Evolutionary conservation across 2,888 invertebrate species (phyloP).

Genomic region (Pegoplata infirma): DNA sequence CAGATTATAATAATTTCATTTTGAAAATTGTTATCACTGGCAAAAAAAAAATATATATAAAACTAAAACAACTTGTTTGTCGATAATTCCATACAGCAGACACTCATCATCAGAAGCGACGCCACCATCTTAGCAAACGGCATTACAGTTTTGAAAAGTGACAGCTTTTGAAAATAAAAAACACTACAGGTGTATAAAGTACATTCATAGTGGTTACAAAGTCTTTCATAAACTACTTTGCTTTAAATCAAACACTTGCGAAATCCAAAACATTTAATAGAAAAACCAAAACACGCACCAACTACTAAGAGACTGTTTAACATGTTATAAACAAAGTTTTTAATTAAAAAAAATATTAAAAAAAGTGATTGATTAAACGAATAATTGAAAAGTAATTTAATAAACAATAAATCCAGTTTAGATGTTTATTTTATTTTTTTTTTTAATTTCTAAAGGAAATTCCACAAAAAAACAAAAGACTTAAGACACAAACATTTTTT

Average conservation of each 20-base stretch:
- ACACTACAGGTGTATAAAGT: not conserved
- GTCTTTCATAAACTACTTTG: not conserved
- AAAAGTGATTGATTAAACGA: too few relatives aligned
- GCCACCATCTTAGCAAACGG: slow-evolving; percentile 17
- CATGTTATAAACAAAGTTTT: not conserved
- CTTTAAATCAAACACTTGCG: not conserved
- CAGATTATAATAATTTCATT: slow-evolving; percentile 53
- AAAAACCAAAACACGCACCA: not conserved
- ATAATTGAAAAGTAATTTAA: not conserved
- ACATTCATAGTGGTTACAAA: not conserved
- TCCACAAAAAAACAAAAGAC: not conserved
- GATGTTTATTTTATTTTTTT: not conserved
- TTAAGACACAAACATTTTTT: not conserved
- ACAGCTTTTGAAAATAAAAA: not conserved
- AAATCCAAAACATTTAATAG: not conserved
- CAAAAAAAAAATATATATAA: slow-evolving; percentile 7
- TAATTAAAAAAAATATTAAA: not conserved
- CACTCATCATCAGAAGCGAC: slow-evolving; percentile 29
- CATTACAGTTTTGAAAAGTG: slow-evolving; percentile 21
- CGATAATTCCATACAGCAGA: slow-evolving; percentile 17
- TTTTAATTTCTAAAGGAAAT: not conserved
- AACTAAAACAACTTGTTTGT: slow-evolving; percentile 34
- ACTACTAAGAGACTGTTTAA: not conserved
- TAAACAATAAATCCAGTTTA: not conserved
- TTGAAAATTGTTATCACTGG: slow-evolving; percentile 33